A percentile compares a stretch with the other conserved stretches of the same genome.
Evolutionary conservation across 2,113 vertebrate genomes (phyloP).

Genomic region (Tetraodon nigroviridis): DNA sequence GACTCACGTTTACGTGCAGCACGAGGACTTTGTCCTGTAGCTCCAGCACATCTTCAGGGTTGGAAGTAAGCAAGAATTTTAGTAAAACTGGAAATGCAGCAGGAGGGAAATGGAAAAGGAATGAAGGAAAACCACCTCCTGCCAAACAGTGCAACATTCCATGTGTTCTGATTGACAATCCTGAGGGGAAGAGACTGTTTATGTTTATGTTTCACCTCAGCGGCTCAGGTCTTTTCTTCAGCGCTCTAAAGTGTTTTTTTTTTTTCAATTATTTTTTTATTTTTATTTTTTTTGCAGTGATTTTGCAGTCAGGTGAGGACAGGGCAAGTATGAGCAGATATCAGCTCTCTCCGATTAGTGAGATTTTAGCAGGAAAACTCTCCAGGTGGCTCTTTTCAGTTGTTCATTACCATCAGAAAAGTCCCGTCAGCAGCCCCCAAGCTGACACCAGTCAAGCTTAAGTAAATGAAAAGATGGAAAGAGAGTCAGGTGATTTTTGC

Average conservation of each 20-base stretch:
- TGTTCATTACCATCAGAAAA: conserved; percentile 18
- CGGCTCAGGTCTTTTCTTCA: too few species aligned
- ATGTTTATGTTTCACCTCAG: too few species aligned
- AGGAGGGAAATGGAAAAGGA: too few species aligned
- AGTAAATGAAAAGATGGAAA: neutral
- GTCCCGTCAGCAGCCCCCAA: neutral
- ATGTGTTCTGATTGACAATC: too few species aligned
- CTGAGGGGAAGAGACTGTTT: too few species aligned
- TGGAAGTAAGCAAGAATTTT: too few species aligned
- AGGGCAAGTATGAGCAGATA: conserved; percentile 24
- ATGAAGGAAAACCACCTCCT: too few species aligned
- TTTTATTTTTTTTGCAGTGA: too few species aligned
- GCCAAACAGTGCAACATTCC: too few species aligned
- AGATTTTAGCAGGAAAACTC: conserved; percentile 3
- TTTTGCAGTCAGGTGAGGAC: neutral
- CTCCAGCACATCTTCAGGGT: neutral
- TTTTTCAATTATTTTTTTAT: too few species aligned
- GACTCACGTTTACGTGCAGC: conserved; percentile 24
- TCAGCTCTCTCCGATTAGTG: neutral
- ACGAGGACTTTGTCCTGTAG: conserved; percentile 12
- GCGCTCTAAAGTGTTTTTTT: too few species aligned
- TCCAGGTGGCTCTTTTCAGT: neutral
- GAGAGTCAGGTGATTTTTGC: neutral
- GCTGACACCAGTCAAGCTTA: neutral
- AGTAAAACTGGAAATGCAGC: neutral